These are phyloP conservation scores for Nannobrachium achirus DNA, from an alignment of 2,113 vertebrate species.

Conservation along the genomic window DNA sequence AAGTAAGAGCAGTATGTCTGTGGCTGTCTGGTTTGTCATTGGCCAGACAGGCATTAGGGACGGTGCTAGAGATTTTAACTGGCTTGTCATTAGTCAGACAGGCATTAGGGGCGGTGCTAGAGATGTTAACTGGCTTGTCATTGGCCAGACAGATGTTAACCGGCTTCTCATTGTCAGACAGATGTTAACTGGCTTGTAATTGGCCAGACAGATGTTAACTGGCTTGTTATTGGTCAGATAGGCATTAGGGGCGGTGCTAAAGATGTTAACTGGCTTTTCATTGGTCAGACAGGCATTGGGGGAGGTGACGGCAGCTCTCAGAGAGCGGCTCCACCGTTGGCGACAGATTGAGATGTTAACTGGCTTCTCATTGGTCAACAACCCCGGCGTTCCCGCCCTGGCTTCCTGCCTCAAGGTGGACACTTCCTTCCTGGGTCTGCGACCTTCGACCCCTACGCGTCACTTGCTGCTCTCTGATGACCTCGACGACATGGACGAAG, in stretches of 20 bases:
- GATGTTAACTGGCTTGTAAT: no score
- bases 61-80: no score
- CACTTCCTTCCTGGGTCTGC: constrained; percentile 87
- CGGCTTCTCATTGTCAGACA: constrained; percentile 88
- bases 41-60: no score
- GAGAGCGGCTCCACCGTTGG: constrained; percentile 93
- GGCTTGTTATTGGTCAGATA: no score
- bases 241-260: no score
- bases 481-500: constrained; percentile 95
- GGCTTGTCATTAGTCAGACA: constrained; percentile 74
- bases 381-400: constrained; percentile 88
- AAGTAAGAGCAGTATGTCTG: constrained; percentile 76
- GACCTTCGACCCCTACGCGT: constrained; percentile 78
- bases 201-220: no score
- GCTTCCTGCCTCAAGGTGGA: constrained; percentile 89
- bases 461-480: constrained; percentile 93
- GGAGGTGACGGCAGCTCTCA: constrained; percentile 88
- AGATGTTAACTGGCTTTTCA: no score
- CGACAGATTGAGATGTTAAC: constrained; percentile 93
- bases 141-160: constrained; percentile 94
- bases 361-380: constrained; percentile 89
- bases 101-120: constrained; percentile 90
- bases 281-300: constrained; percentile 87
- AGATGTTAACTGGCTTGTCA: no score
- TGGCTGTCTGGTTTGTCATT: no score